Percentiles rank a stretch among this genome's conserved stretches.
Conservation (phyloP, 2,888 invertebrate genomes). For the Pyrgus malvae region DNA sequence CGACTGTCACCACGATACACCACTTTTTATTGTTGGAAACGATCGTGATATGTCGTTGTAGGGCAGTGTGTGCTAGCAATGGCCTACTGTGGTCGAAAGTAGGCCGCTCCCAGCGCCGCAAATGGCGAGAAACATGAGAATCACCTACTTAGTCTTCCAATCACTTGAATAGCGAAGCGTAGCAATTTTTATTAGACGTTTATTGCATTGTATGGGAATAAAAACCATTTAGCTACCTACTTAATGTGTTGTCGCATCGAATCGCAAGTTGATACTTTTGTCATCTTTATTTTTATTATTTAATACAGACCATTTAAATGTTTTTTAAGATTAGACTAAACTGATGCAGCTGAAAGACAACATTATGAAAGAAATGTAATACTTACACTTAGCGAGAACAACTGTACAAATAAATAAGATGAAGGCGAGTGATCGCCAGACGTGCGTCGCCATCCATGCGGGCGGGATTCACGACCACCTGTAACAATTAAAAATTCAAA, state of each 20-base stretch:
- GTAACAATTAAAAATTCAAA: conserved; percentile 29
- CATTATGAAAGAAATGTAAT: too few relatives aligned
- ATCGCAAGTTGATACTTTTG: too few relatives aligned
- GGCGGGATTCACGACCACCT: conserved; percentile 72
- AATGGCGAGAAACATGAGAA: conserved; percentile 61
- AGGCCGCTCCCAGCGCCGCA: conserved; percentile 58
- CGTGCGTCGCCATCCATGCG: conserved; percentile 79
- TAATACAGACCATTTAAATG: too few relatives aligned
- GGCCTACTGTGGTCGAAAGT: conserved; percentile 60
- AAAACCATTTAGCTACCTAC: too few relatives aligned
- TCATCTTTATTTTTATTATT: too few relatives aligned
- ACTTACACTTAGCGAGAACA: conserved; percentile 73
- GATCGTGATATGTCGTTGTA: conserved; percentile 65
- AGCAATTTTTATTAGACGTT: not conserved
- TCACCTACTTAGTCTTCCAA: conserved; percentile 33
- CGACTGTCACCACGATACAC: conserved; percentile 39
- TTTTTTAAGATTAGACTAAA: too few relatives aligned
- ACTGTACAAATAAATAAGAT: conserved; percentile 59
- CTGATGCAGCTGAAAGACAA: too few relatives aligned
- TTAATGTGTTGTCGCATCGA: too few relatives aligned
- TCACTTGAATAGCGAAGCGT: not conserved
- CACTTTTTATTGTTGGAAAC: conserved; percentile 56
- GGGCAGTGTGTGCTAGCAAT: conserved; percentile 56
- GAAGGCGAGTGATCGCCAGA: conserved; percentile 71
- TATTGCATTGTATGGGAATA: not conserved